Evolutionary conservation across 1,140 invertebrate species (phyloP), one percentile per base, ranked within the genome.

Genomic region (Amphibalanus amphitrite): DNA sequence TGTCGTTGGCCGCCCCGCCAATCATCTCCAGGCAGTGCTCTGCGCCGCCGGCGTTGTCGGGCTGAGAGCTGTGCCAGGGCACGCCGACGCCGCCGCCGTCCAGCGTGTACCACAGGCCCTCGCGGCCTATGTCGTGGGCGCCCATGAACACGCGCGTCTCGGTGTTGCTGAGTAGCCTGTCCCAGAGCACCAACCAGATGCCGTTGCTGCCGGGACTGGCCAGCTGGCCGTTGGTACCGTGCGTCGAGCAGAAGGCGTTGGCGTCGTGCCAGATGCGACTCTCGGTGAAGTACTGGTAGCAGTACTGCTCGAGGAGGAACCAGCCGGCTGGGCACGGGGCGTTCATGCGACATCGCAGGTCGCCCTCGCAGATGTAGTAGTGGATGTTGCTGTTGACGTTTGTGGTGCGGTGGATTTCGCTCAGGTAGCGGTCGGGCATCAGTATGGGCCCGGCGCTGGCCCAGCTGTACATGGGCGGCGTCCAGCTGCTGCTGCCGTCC

Each of bases 381-480:
- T 59, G 17, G 13, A 59, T 20, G 13, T 23, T 20, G 83, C 75
- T 17, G 20, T 30, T 28, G 17, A 28, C 71, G 20, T 28, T 6
- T 30, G 40, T 23, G 3, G 29, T 70, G 29, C 29, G 70, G 10
- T 13, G 10, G 17, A 59, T 59, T 1, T 23, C 47, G 6, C 23
- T 8, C 20, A 1, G 1, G 47, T 20, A 23, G 47, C 47, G 10
- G 10, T 23, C 47, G 6, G 47, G 47, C 47, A 59, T 13, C 10
- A 59, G 47, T 8, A 59, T 23, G 10, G 47, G 47, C 23, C 47
- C 47, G 47, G 47, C 20, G 6, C 10, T 1, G 47, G 47, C 47
- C 47, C 1, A 20, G 17, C 47, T 59, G 20, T 1, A 3, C 47
- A 59, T 8, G 6, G 47, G 6, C 23, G 47, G 47, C 20, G 10